Evolutionary conservation across 2,888 invertebrate genomes (phyloP).

Genomic region (Pachliopta kotzebuea): DNA sequence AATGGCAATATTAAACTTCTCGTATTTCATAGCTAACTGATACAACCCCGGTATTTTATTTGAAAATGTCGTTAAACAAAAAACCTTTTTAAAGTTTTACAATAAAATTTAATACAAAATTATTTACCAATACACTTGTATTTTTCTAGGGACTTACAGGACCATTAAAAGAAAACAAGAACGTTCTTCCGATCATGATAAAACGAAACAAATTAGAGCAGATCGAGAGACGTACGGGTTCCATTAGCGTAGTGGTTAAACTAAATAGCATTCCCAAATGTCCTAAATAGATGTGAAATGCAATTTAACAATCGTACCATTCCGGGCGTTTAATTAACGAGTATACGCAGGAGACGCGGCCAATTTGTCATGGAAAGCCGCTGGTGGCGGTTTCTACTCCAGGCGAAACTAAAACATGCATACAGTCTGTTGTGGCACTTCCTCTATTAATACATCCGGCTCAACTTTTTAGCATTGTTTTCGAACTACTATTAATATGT

Average conservation of each 20-base stretch:
- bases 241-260: constrained; percentile 30
- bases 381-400: constrained; percentile 26
- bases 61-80: no score
- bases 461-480: constrained; percentile 30
- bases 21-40: no score
- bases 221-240: constrained; percentile 20
- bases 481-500: constrained; percentile 25
- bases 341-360: constrained; percentile 51
- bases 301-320: constrained; percentile 56
- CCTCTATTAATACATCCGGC: constrained; percentile 17
- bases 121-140: no score
- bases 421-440: constrained; percentile 30
- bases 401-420: constrained; percentile 29
- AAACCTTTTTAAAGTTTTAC: no score
- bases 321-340: constrained; percentile 60
- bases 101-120: no score
- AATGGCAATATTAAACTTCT: no score
- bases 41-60: no score
- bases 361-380: constrained; percentile 54
- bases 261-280: constrained; percentile 31
- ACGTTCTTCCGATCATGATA: neutral
- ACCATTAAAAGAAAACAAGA: neutral
- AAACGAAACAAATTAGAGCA: constrained; percentile 10
- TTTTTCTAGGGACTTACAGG: no score
- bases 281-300: constrained; percentile 40